Conservation (phyloP, 2,113 vertebrate species). For the Cyanoramphus novaezelandiae region DNA sequence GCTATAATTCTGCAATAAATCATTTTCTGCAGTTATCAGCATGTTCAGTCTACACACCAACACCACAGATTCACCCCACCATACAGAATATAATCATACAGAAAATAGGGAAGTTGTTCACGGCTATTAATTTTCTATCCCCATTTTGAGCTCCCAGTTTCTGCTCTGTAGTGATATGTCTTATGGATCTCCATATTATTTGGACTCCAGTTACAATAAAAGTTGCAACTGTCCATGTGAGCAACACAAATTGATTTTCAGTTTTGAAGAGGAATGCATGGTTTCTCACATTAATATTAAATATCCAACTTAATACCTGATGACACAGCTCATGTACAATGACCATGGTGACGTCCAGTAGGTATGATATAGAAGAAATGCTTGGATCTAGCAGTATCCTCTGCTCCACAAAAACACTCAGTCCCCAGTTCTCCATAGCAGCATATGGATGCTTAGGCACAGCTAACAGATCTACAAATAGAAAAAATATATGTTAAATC, state of each 20-base stretch:
- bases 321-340: slow-evolving; percentile 89
- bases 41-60: not conserved
- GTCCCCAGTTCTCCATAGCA: slow-evolving; percentile 93
- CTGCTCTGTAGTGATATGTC: not conserved
- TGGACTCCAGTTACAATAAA: not conserved
- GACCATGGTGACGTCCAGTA: slow-evolving; percentile 91
- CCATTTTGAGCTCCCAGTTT: not conserved
- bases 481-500: slow-evolving; percentile 66
- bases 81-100: not conserved
- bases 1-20: slow-evolving; percentile 46
- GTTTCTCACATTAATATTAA: not conserved
- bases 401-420: slow-evolving; percentile 90
- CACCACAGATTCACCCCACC: not conserved
- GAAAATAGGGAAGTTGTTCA: not conserved
- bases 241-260: not conserved
- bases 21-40: not conserved
- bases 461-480: slow-evolving; percentile 87
- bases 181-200: not conserved
- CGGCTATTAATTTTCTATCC: not conserved
- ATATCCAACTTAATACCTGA: slow-evolving; percentile 79
- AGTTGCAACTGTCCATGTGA: not conserved
- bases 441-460: slow-evolving; percentile 90
- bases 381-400: slow-evolving; percentile 89
- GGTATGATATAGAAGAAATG: slow-evolving; percentile 87
- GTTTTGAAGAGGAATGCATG: not conserved